These are phyloP conservation scores for Palythoa grandiflora DNA, from an alignment of 92 coral and sea anemone species.

Conservation along the genomic window DNA sequence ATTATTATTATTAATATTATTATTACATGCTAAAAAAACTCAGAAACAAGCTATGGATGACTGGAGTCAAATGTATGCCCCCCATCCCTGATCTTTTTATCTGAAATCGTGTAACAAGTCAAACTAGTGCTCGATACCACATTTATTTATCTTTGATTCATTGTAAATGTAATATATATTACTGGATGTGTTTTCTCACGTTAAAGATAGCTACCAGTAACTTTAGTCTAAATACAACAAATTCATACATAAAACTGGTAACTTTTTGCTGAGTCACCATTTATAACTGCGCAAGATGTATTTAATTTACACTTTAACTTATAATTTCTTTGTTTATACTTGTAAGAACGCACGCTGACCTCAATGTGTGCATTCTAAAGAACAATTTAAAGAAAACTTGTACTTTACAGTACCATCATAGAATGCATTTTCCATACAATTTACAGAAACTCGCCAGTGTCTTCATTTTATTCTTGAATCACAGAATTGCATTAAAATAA, in stretches of 20 bases:
- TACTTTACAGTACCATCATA: slow-evolving; percentile 4
- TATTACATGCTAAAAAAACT: too few relatives aligned
- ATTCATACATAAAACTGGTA: slow-evolving; percentile 23
- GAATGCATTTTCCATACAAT: slow-evolving; percentile 20
- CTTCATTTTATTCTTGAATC: slow-evolving; percentile 9
- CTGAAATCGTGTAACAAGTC: too few relatives aligned
- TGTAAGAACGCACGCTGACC: slow-evolving; percentile 12
- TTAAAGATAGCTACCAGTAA: slow-evolving; percentile 25
- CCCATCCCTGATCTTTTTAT: too few relatives aligned
- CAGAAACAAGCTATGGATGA: too few relatives aligned
- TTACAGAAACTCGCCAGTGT: slow-evolving; percentile 20
- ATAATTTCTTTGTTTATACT: slow-evolving; percentile 20
- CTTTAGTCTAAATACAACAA: slow-evolving; percentile 8
- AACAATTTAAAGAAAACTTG: neutral
- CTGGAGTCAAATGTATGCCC: too few relatives aligned
- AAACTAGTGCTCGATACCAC: neutral
- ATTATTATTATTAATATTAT: too few relatives aligned
- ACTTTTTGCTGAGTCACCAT: slow-evolving; percentile 18
- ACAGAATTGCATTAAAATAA: slow-evolving; percentile 36
- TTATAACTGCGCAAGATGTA: slow-evolving; percentile 21
- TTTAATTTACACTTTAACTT: slow-evolving; percentile 36
- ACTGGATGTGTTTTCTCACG: slow-evolving; percentile 30
- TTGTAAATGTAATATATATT: slow-evolving; percentile 41
- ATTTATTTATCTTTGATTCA: slow-evolving; percentile 45
- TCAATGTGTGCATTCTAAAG: neutral